These are phyloP conservation scores for Capitulum mitella DNA, from an alignment of 2,888 invertebrate genomes.

Conservation along the genomic window DNA sequence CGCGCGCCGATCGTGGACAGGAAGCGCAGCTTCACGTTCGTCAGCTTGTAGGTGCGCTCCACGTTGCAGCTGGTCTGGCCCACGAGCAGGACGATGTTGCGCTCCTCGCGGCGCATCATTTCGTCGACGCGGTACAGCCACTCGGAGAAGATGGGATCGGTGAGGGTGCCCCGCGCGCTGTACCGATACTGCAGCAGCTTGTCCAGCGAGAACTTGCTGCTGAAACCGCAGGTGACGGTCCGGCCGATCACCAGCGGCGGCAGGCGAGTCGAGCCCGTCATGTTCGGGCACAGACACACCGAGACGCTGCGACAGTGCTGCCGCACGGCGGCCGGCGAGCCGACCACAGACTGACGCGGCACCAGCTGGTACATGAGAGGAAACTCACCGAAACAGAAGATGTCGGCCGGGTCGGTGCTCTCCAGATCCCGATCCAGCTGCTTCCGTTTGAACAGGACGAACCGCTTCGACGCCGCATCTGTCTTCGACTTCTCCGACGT, in stretches of 20 bases:
- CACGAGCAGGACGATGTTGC: not conserved
- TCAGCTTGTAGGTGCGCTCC: conserved; percentile 11
- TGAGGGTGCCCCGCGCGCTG: not conserved
- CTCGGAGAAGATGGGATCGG: conserved; percentile 5
- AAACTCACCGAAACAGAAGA: not conserved
- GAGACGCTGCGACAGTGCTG: not conserved
- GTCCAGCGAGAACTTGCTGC: conserved; percentile 9
- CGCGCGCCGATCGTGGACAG: conserved; percentile 3
- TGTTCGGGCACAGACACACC: not conserved
- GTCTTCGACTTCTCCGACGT: conserved; percentile 5
- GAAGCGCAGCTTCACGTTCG: not conserved
- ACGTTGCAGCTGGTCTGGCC: conserved; percentile 9
- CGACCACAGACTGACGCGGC: not conserved
- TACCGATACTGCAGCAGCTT: conserved; percentile 6
- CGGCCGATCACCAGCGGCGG: not conserved
- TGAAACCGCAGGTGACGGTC: conserved; percentile 15
- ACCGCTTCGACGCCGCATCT: not conserved
- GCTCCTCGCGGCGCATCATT: not conserved
- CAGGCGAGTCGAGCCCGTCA: not conserved
- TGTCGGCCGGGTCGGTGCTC: not conserved
- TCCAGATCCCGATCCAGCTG: conserved; percentile 14
- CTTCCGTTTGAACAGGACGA: conserved; percentile 7
- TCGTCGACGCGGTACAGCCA: conserved; percentile 7
- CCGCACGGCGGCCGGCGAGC: not conserved
- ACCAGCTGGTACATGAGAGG: not conserved